Evolutionary conservation across 2,797 vertebrate species (phyloP).

Genomic region (Varecia variegata): DNA sequence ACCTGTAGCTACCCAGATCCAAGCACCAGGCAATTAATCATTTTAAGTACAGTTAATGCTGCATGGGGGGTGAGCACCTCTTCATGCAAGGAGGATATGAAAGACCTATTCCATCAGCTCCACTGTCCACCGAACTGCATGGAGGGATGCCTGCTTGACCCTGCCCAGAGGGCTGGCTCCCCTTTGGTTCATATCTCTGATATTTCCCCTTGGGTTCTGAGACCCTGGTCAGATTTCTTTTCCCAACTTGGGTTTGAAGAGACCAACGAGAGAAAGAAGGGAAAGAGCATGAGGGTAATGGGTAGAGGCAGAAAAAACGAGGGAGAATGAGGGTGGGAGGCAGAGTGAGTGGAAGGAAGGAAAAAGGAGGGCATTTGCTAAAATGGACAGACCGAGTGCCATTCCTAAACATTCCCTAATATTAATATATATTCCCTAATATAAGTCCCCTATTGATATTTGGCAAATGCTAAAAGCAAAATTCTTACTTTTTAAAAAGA

Average conservation of each 20-base stretch:
- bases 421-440: background rate
- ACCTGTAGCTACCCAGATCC: conserved; percentile 55
- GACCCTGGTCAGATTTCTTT: background rate
- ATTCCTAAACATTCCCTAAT: background rate
- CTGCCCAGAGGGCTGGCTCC: background rate
- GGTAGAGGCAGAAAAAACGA: background rate
- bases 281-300: background rate
- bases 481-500: background rate
- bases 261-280: background rate
- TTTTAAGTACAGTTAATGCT: conserved; percentile 35
- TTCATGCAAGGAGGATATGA: background rate
- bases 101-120: background rate
- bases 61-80: background rate
- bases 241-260: background rate
- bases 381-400: background rate
- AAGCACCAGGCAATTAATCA: conserved; percentile 60
- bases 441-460: background rate
- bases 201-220: background rate
- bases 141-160: background rate
- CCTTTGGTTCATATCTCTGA: background rate
- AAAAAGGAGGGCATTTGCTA: background rate
- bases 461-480: background rate
- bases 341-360: background rate
- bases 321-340: background rate
- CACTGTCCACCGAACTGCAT: background rate